Percentiles rank a stretch among this genome's conserved stretches.
Evolutionary conservation across 2,797 vertebrate species (phyloP).

Genomic region (Labroides dimidiatus): DNA sequence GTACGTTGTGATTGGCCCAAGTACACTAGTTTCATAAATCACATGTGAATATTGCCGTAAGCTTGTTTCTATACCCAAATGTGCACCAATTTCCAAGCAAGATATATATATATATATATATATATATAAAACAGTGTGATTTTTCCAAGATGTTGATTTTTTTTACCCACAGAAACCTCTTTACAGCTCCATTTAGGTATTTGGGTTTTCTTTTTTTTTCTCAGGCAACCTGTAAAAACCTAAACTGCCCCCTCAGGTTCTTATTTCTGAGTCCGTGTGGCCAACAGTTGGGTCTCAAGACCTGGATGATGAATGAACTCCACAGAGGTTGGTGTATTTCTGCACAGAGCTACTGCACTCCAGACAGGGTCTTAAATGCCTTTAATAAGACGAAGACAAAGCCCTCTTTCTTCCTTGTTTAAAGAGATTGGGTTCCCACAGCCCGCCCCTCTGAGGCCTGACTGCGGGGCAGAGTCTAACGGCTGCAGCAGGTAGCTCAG

Average conservation of each 20-base stretch:
- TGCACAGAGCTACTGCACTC: conserved; percentile 69
- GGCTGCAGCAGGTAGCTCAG: conserved; percentile 67
- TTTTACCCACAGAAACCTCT: conserved; percentile 5
- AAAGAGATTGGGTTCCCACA: conserved; percentile 83
- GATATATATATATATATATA: too few species aligned
- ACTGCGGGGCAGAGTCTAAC: conserved; percentile 60
- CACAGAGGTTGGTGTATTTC: conserved; percentile 57
- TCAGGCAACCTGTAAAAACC: conserved; percentile 46
- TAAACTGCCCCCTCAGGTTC: conserved; percentile 19
- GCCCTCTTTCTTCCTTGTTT: conserved; percentile 81
- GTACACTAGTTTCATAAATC: too few species aligned
- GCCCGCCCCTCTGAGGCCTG: conserved; percentile 72
- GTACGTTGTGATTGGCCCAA: too few species aligned
- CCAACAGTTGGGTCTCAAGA: conserved; percentile 46
- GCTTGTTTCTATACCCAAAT: too few species aligned
- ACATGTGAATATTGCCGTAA: too few species aligned
- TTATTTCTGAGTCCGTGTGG: conserved; percentile 22
- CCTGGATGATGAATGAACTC: conserved; percentile 71
- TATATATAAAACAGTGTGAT: too few species aligned
- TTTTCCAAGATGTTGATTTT: too few species aligned
- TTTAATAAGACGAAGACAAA: conserved; percentile 85
- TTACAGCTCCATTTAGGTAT: conserved; percentile 22
- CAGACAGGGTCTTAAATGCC: conserved; percentile 80
- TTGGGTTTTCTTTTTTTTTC: conserved; percentile 39
- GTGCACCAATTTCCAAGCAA: too few species aligned